phyloP scores from a whole-genome alignment of 2,113 vertebrate species.

The Eptesicus fuscus region DNA sequence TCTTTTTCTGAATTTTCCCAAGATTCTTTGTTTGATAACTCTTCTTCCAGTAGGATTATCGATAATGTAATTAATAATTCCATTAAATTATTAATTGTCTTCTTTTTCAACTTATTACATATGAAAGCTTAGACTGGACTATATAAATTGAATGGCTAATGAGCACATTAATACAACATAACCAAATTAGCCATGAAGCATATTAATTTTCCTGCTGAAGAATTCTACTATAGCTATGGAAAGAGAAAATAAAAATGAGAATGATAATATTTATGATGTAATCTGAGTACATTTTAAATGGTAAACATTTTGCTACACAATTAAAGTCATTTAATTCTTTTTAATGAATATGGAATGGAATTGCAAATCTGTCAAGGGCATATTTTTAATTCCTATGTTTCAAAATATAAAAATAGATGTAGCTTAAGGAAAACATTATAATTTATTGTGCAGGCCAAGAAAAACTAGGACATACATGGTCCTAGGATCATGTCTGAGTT shows the following conservation, averaged over 20 bases:
- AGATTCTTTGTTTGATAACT: neutral
- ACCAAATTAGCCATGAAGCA: neutral
- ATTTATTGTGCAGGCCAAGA: neutral
- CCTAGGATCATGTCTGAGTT: neutral
- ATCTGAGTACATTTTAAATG: neutral
- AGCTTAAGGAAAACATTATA: neutral
- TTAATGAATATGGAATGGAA: slow-evolving; percentile 6
- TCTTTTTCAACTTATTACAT: slow-evolving; percentile 27
- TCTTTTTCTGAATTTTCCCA: slow-evolving; percentile 20
- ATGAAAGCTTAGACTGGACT: slow-evolving; percentile 21
- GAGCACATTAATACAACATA: neutral
- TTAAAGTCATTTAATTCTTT: slow-evolving; percentile 40
- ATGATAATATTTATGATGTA: neutral
- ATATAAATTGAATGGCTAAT: slow-evolving; percentile 1
- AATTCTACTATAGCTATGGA: neutral
- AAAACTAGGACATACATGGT: neutral
- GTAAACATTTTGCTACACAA: neutral
- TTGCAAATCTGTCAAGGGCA: neutral
- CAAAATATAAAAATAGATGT: slow-evolving; percentile 8
- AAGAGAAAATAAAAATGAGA: slow-evolving; percentile 27
- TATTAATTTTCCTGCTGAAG: slow-evolving; percentile 2
- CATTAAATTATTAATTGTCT: slow-evolving; percentile 4
- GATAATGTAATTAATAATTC: slow-evolving; percentile 18
- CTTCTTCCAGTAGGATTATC: neutral
- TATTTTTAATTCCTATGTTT: slow-evolving; percentile 25